A percentile compares a stretch with the other conserved stretches of the same genome.
Conservation (phyloP, 2,888 invertebrate species). For the Hypolimnas misippus region DNA sequence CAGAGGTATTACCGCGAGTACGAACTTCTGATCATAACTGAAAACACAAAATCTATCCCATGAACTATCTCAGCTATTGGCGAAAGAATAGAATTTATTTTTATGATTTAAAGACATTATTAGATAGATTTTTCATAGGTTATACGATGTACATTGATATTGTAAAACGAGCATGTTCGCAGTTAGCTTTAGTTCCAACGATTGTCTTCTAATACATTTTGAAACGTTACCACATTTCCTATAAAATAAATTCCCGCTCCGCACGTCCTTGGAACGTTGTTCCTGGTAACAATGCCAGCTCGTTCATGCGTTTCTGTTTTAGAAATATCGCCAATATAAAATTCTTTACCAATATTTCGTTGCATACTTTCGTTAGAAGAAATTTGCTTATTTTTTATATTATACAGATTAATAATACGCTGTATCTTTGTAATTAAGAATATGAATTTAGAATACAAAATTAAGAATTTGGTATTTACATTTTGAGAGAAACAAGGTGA, state of each 20-base stretch:
- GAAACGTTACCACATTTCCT: conserved; percentile 19
- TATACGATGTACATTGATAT: not conserved
- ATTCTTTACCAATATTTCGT: not conserved
- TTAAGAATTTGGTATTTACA: too few species aligned
- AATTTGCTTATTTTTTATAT: too few species aligned
- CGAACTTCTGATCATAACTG: too few species aligned
- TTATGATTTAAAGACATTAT: too few species aligned
- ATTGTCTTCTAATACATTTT: conserved; percentile 25
- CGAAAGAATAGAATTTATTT: too few species aligned
- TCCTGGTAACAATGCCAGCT: conserved; percentile 12
- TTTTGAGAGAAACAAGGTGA: too few species aligned
- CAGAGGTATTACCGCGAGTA: too few species aligned
- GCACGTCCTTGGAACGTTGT: conserved; percentile 20
- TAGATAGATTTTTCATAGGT: not conserved
- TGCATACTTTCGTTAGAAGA: not conserved
- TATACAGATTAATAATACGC: too few species aligned
- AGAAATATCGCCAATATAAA: conserved; percentile 8
- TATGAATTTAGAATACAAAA: too few species aligned
- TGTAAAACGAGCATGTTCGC: not conserved
- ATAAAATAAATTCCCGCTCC: conserved; percentile 28
- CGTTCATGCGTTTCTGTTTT: conserved; percentile 7
- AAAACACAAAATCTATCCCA: too few species aligned
- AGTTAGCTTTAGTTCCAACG: conserved; percentile 10
- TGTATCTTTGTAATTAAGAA: too few species aligned
- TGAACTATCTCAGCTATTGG: too few species aligned